Evolutionary conservation across 2,113 vertebrate species (phyloP), one percentile per base, ranked within the genome.

Genomic region (Ptyas mucosa): DNA sequence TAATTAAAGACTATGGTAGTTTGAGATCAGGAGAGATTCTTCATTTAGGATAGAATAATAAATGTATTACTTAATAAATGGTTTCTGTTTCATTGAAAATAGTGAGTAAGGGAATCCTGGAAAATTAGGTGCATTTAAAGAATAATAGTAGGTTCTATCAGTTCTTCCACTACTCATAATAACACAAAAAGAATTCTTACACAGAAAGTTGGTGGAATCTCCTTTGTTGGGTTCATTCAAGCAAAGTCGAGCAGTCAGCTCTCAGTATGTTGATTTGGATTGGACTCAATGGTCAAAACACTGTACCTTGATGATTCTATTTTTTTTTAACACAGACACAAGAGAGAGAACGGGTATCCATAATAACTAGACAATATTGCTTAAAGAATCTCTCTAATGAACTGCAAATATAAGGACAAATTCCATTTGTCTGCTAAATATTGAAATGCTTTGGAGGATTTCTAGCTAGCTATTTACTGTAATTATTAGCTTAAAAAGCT

Each of bases 381-480:
- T 91, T 86, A 91, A 91, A 21, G 43, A 55, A 87, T 43, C 51
- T 91, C n/a, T 26, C 52, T 91, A 88, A 81, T 81, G 52, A 88
- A 34, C 20, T 39, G 53, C 53, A 89, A 3, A 34, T 64, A 54
- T 61, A 89, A 81, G 43, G 69, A 89, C 49, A 91, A 58, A 91
- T 91, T 64, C 86, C 54, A 89, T n/a, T 43, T 58, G n/a, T 43
- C 55, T 89, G 69, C 43, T 64, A 18, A 89, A 85, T 61, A 91
- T 24, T 93, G 43, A 89, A 91, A 88, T 91, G 39, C 53, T 69
- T 75, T 89, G 53, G 43, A 91, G 15, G 54, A 93, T 91, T 87
- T 91, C n/a, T 24, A 20, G 11, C 55, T 64, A 8, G 53, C 24
- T 85, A 51, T 11, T 53, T 55, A 46, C 9, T 91, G 23, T 89